Percentiles rank a stretch among this genome's conserved stretches.
phyloP scores from a whole-genome alignment of 2,113 vertebrate genomes.

The Grammomys surdaster region DNA sequence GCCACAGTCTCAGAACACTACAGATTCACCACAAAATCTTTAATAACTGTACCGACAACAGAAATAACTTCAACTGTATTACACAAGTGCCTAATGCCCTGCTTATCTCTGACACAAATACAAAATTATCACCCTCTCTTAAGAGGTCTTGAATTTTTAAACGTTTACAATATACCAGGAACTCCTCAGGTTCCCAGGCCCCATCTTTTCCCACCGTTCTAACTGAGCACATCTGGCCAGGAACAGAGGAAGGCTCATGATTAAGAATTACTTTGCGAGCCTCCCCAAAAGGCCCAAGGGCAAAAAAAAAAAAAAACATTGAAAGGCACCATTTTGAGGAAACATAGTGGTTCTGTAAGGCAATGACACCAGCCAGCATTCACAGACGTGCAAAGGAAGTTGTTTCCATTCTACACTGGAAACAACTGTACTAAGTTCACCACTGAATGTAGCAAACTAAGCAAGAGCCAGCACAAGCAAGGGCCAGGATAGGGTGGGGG shows the following conservation, averaged over 20 bases:
- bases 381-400: neutral
- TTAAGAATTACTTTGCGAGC: neutral
- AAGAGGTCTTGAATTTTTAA: conserved; percentile 5
- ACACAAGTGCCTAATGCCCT: conserved; percentile 63
- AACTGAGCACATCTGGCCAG: neutral
- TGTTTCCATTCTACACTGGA: neutral
- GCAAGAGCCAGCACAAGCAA: neutral
- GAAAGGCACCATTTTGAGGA: conserved; percentile 32
- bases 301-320: neutral
- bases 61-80: conserved; percentile 70
- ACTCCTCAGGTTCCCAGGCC: neutral
- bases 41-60: conserved; percentile 51
- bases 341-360: conserved; percentile 47
- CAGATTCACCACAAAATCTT: conserved; percentile 60
- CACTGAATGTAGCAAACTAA: neutral
- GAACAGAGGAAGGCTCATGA: neutral
- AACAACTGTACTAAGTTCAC: neutral
- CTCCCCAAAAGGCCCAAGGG: neutral
- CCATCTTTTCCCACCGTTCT: neutral
- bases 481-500: neutral
- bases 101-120: conserved; percentile 46
- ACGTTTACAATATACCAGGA: neutral
- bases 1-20: conserved; percentile 8
- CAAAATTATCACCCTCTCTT: conserved; percentile 49
- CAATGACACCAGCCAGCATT: neutral